Evolutionary conservation across 2,113 vertebrate genomes (phyloP).

Genomic region (Prinia subflava): DNA sequence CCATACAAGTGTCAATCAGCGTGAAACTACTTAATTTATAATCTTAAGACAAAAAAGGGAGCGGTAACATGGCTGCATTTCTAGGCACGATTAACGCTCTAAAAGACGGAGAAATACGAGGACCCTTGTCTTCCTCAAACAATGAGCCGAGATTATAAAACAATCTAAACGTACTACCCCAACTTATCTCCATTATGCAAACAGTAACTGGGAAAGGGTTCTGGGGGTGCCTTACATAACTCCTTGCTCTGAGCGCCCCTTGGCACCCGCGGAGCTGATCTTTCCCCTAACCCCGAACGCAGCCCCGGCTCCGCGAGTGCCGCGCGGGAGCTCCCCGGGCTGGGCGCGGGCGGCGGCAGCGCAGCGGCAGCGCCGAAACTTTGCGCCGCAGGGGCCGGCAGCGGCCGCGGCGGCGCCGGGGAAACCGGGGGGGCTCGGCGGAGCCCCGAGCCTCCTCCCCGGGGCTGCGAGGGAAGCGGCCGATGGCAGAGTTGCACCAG

Average conservation of each 20-base stretch:
- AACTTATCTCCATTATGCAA: neutral
- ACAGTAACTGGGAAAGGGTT: neutral
- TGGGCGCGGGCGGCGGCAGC: neutral
- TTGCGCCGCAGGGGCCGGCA: neutral
- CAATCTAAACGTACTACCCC: neutral
- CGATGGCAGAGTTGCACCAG: neutral
- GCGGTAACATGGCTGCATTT: slow-evolving; percentile 23
- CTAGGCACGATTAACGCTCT: neutral
- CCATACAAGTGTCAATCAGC: neutral
- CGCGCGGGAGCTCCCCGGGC: neutral
- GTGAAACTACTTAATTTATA: neutral
- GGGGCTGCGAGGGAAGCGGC: neutral
- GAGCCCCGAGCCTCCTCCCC: neutral
- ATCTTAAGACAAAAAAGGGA: neutral
- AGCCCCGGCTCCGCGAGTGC: neutral
- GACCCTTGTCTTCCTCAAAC: neutral
- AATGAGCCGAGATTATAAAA: neutral
- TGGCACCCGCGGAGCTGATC: neutral
- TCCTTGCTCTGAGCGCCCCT: neutral
- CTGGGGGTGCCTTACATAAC: slow-evolving; percentile 31
- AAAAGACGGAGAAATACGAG: neutral
- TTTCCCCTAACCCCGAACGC: rapidly evolving
- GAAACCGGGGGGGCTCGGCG: too few species aligned
- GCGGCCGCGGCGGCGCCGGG: neutral
- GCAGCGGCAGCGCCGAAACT: neutral